A percentile compares a stretch with the other conserved stretches of the same genome.
phyloP scores from a whole-genome alignment of 2,113 vertebrate species.

The Panthera leo region DNA sequence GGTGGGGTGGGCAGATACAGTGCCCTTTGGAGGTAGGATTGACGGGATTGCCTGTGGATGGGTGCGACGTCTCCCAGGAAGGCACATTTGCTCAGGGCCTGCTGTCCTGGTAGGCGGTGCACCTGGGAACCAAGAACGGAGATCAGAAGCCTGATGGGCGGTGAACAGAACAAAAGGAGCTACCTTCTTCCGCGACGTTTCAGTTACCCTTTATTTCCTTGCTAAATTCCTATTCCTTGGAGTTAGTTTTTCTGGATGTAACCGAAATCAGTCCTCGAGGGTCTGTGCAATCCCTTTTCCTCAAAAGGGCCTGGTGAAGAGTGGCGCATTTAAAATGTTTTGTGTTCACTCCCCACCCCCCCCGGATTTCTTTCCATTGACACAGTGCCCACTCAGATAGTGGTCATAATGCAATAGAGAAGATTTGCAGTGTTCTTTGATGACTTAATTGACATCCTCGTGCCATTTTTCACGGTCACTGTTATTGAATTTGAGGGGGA shows the following conservation, averaged over 20 bases:
- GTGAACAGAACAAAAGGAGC: not conserved
- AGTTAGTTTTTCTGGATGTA: not conserved
- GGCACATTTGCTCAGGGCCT: not conserved
- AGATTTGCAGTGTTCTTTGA: not conserved
- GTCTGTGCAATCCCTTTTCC: not conserved
- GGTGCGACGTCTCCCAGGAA: not conserved
- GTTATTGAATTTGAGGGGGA: constrained; percentile 2
- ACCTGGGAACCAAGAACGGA: not conserved
- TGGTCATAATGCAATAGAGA: not conserved
- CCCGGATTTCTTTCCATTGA: not conserved
- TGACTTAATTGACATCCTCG: not conserved
- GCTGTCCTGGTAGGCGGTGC: not conserved
- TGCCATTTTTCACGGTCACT: not conserved
- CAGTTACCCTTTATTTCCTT: not conserved
- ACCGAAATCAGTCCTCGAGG: not conserved
- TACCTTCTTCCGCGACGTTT: not conserved
- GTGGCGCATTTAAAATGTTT: not conserved
- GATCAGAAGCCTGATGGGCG: not conserved
- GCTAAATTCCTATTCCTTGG: not conserved
- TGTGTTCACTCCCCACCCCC: rapidly evolving
- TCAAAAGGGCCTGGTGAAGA: not conserved
- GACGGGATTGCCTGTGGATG: rapidly evolving
- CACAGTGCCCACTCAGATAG: not conserved
- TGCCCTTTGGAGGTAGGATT: not conserved
- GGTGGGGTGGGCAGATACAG: too few relatives aligned